Base-by-base conservation (phyloP, 2,888 invertebrate genomes). In the Sympetrum striolatum region DNA sequence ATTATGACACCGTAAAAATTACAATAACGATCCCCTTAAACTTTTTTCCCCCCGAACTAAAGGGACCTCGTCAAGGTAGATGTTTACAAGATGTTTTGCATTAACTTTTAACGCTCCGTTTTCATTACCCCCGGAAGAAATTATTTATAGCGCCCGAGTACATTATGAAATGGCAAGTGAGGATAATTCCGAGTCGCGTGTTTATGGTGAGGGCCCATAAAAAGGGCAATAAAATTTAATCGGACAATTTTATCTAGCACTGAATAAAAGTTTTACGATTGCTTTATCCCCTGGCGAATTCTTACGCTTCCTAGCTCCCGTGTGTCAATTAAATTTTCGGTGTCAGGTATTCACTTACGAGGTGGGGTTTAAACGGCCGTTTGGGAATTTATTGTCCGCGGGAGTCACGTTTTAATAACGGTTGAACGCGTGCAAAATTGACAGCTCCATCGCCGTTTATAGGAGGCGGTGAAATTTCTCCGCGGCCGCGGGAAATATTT, bases 1-100 rank as follows among this genome's bases (percentile, higher is more conserved):
- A 86, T 86, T 86, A 86, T 86, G 86, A 86, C 86, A 64, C 37
- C 86, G 86, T 86, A 86, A 86, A 86, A 86, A 86, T 86, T 86
- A 86, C 86, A 86, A 86, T 86, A 60, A 86, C 86, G 86, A 64
- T 60, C 86, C 31, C 37, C n/a, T 86, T 5, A 64, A n/a, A 18
- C 8, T 60, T n/a, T 58, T 35, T 44, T 82, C 44, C 58, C 60
- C 86, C 37, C 37, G 25, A 37, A 60, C 60, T 35, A 58, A 22
- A 58, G 35, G 58, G 58, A 53, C 25, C 53, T 31, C 15, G 86
- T 39, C 37, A 5, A 86, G 60, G 37, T 37, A 37, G 64, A 58
- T 86, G 39, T 64, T 60, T 48, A 35, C 58, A 31, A 86, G 60
- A 48, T 58, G 31, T 86, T 60, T 86, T 64, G 60, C 73, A 22